Conservation (phyloP, 2,113 vertebrate genomes). For the Gopherus flavomarginatus region DNA sequence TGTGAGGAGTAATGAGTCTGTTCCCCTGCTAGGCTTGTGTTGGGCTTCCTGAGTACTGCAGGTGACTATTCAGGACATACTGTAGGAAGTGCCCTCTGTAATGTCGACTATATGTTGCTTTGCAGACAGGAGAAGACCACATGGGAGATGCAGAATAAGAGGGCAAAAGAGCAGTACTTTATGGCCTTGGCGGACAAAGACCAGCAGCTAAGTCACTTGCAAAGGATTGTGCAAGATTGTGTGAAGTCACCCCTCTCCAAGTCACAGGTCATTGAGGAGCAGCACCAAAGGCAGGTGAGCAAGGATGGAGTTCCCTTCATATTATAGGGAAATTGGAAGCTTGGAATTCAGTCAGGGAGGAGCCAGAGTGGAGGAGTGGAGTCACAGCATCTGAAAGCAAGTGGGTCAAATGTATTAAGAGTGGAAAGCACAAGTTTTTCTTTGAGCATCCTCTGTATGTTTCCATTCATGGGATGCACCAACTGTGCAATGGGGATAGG, state of each 20-base stretch:
- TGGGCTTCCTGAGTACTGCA: background rate
- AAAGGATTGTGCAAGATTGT: constrained; percentile 78
- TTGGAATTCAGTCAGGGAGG: background rate
- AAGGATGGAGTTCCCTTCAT: background rate
- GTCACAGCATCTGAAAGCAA: background rate
- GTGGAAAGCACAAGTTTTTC: background rate
- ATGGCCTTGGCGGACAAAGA: constrained; percentile 87
- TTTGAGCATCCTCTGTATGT: background rate
- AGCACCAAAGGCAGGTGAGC: constrained; percentile 81
- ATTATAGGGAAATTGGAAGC: background rate
- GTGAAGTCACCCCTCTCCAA: constrained; percentile 41
- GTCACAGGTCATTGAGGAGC: constrained; percentile 71
- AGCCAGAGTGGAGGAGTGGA: background rate
- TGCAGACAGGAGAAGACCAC: constrained; percentile 77
- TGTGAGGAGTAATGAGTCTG: background rate
- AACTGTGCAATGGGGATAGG: background rate
- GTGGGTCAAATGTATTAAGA: background rate
- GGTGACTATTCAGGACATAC: background rate
- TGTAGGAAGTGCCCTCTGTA: background rate
- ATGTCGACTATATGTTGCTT: background rate
- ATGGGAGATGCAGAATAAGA: constrained; percentile 84
- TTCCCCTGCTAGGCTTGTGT: background rate
- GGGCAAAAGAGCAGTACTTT: constrained; percentile 88
- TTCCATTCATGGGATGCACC: background rate
- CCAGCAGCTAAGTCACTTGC: constrained; percentile 84